phyloP scores from a whole-genome alignment of 2,888 invertebrate species.

The Uloborus plumipes region DNA sequence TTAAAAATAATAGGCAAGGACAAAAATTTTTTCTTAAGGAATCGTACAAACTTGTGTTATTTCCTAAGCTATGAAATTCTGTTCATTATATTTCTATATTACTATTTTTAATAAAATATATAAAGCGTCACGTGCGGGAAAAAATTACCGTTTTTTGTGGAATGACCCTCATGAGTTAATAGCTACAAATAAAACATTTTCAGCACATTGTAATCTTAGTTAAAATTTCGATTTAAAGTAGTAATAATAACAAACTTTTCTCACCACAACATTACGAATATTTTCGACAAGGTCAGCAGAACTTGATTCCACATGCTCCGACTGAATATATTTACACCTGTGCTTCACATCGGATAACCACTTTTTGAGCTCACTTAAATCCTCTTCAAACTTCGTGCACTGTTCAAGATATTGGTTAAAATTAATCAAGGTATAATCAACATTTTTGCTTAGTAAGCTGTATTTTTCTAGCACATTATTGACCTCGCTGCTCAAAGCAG shows the following conservation, averaged over 20 bases:
- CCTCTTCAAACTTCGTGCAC: slow-evolving; percentile 18
- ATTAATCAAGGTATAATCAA: slow-evolving; percentile 22
- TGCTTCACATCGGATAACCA: slow-evolving; percentile 21
- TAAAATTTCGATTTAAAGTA: not conserved
- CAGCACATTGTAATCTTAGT: too few species aligned
- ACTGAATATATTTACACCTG: not conserved
- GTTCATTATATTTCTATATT: too few species aligned
- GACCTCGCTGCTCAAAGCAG: not conserved
- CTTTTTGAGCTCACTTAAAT: slow-evolving; percentile 15
- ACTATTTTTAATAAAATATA: too few species aligned
- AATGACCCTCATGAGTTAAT: too few species aligned
- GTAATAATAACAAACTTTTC: not conserved
- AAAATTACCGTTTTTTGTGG: too few species aligned
- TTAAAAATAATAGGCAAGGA: too few species aligned
- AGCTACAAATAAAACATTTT: too few species aligned
- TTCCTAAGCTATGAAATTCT: too few species aligned
- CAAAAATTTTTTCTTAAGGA: too few species aligned
- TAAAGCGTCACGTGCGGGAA: too few species aligned
- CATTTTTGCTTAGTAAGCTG: slow-evolving; percentile 10
- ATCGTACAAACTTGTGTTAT: too few species aligned
- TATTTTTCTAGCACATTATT: not conserved
- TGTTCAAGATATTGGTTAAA: not conserved
- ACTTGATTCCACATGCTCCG: slow-evolving; percentile 1
- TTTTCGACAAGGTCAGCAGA: slow-evolving; percentile 2
- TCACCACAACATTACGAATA: slow-evolving; percentile 16